These are phyloP conservation scores for Heliconius hewitsoni DNA, from an alignment of 1,140 invertebrate species.

Conservation along the genomic window DNA sequence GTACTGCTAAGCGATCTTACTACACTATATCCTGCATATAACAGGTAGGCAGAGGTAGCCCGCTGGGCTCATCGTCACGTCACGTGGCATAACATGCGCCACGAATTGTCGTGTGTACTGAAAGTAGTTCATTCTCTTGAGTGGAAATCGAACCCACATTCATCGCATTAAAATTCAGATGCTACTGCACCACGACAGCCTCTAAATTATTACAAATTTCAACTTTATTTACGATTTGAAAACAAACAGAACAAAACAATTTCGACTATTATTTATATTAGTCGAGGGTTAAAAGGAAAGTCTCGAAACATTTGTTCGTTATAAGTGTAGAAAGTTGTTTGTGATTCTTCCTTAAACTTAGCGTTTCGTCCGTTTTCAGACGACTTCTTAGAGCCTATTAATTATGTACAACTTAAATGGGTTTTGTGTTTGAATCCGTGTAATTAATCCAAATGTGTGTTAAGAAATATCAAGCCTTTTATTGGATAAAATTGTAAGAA, in stretches of 20 bases:
- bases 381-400: conserved; percentile 27
- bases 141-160: no score
- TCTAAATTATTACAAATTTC: not conserved
- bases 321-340: conserved; percentile 22
- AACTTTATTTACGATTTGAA: not conserved
- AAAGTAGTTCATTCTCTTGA: no score
- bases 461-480: not conserved
- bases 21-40: no score
- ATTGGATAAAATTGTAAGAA: no score
- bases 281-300: not conserved
- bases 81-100: no score
- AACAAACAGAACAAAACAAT: conserved; percentile 14
- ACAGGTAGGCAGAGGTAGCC: no score
- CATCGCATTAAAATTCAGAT: no score
- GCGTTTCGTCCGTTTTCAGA: conserved; percentile 23
- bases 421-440: conserved; percentile 6
- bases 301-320: conserved; percentile 16
- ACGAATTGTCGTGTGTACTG: no score
- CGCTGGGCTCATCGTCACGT: no score
- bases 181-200: no score
- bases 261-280: conserved; percentile 7
- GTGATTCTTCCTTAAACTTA: conserved; percentile 26
- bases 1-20: no score
- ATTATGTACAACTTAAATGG: conserved; percentile 30
- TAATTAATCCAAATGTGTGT: not conserved